These are phyloP conservation scores for Cenopis cana DNA, from an alignment of 2,888 invertebrate genomes.

Conservation along the genomic window DNA sequence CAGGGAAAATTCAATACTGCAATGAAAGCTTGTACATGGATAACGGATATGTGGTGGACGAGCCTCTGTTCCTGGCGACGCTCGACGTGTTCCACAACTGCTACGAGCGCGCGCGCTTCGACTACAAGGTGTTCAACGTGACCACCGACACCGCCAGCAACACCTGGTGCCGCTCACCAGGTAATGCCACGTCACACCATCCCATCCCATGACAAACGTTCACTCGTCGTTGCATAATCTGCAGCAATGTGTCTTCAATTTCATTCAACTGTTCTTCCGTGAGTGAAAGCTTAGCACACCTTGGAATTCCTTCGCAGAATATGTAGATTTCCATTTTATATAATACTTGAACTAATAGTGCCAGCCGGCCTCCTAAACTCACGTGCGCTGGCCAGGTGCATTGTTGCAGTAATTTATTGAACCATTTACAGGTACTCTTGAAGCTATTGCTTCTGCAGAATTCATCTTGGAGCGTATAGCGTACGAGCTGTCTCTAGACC, in stretches of 20 bases:
- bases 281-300: no score
- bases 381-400: no score
- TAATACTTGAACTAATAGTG: no score
- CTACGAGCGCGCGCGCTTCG: slow-evolving; percentile 59
- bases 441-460: slow-evolving; percentile 81
- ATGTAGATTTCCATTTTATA: no score
- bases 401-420: neutral
- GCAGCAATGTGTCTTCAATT: no score
- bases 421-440: slow-evolving; percentile 67
- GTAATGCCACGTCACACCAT: slow-evolving; percentile 49
- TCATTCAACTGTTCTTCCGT: no score
- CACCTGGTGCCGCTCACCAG: slow-evolving; percentile 64
- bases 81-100: slow-evolving; percentile 54
- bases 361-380: no score
- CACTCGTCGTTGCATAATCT: no score
- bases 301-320: no score
- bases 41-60: slow-evolving; percentile 70
- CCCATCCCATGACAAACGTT: no score
- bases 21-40: slow-evolving; percentile 78
- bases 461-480: slow-evolving; percentile 86
- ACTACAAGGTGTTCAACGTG: slow-evolving; percentile 55
- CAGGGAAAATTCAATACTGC: slow-evolving; percentile 81
- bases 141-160: slow-evolving; percentile 66
- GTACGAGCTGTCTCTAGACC: slow-evolving; percentile 73
- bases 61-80: slow-evolving; percentile 50